Evolutionary conservation across 1,140 invertebrate species (phyloP), one percentile per base, ranked within the genome.

Genomic region (Drosophila auraria): DNA sequence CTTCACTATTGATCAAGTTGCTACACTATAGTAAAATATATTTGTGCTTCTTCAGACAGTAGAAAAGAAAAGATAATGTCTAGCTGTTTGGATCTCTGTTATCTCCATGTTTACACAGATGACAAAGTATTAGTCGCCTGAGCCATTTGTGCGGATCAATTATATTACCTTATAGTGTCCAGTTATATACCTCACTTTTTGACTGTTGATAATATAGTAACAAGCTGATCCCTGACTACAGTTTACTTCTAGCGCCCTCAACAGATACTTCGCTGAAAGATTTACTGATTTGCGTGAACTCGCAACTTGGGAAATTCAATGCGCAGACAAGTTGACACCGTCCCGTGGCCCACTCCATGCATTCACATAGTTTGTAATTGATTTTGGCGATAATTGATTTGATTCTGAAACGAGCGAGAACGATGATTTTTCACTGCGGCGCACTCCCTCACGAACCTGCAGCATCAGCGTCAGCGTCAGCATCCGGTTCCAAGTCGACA

Each of bases 361-460:
- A 42, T 44, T 58, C 56, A 71, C 44, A 42, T 62, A 58, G 53
- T 50, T 71, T 49, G 81, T 83, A 83, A 83, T 83, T 83, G 82
- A 83, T 83, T 83, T 80, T 76, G 77, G 77, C 81, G 77, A 80
- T 83, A 83, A 83, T 83, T 83, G 81, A 83, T 83, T 83, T 83
- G 77, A 83, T 77, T 83, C 70, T 66, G 58, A 56, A 80, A 61
- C 64, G 65, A 78, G 73, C 59, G 74, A 84, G 84, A 86, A 64
- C 74, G 82, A 83, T 83, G 81, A 83, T 83, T 83, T 83, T 83
- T 83, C 81, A 83, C 65, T 83, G 65, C 47, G 53, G 47, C 60
- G 63, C 70, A 38, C 64, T 62, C 58, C 36, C 42, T 27, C 61
- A 60, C 77, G 81, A 86, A 84, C 74, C 82, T 86, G 82, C 78